Base-by-base conservation (phyloP, 2,113 vertebrate species). In the Mohoua ochrocephala region DNA sequence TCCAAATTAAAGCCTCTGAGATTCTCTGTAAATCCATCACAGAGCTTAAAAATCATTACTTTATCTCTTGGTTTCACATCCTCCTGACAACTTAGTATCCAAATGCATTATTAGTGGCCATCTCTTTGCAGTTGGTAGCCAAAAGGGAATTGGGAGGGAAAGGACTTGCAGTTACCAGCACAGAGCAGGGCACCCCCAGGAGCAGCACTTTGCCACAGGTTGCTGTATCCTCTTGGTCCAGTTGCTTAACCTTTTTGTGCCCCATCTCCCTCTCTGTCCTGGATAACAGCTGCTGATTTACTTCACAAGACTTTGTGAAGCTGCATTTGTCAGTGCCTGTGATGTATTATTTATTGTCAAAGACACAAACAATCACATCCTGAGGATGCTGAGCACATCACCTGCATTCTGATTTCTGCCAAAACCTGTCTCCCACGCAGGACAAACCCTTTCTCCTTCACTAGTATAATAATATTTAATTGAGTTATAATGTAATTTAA, bases 391-490 rank as follows among this genome's bases (percentile, higher is more conserved):
- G 80, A 89, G 69, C 68, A 69, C 91, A 87, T 93, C 90, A 89
- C 80, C 91, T 93, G 93, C 90, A 92, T 96, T 87, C 93, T 96
- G 93, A 97, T 97, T 92, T 91, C 95, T 96, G 73, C 86, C 93
- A 79, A 87, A 93, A 63, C 23, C 71, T 92, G 28, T 71, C 64
- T 59, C 56, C 74, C 47, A 18, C 77, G 49, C 64, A 75, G 53
- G 54, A 70, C 37, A 88, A 86, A 68, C 15, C 33, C 31, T 75
- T 86, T 92, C 44, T 88, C 60, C 76, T 84, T 76, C 52, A 19
- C 41, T 39, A 30, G 19, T 3, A 1, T 33, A 45, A 28, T 4
- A 63, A 49, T 50, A 37, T 89, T 71, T 49, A 81, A 49, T 86
- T 92, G n/a, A 68, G 13, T 42, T 9, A 31, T 28, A 30, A 84